Percentiles rank a stretch among this genome's conserved stretches.
These are phyloP conservation scores for Myotis daubentonii DNA, from an alignment of 2,797 vertebrate genomes.

Conservation along the genomic window DNA sequence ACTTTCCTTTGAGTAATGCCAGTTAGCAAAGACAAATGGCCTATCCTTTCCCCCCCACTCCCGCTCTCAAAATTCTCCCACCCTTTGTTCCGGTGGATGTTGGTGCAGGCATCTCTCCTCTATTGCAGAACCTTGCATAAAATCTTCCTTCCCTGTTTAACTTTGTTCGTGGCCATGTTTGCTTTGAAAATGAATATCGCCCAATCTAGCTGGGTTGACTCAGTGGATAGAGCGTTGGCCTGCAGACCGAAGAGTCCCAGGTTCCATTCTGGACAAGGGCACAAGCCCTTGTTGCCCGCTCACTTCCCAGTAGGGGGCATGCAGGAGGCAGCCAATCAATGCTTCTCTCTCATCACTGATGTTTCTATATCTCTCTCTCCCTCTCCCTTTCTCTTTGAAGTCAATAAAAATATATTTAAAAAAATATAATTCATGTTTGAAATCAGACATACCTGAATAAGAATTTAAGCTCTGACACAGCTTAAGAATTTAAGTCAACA, in stretches of 20 bases:
- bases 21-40: background rate
- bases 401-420: too few species aligned
- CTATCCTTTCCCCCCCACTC: too few species aligned
- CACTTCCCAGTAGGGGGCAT: fast-evolving
- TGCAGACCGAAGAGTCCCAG: too few species aligned
- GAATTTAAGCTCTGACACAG: background rate
- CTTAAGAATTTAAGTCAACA: background rate
- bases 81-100: background rate
- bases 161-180: background rate
- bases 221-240: too few species aligned
- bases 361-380: too few species aligned
- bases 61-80: background rate
- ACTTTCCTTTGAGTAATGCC: background rate
- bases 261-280: too few species aligned
- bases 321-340: too few species aligned
- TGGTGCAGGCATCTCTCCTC: background rate
- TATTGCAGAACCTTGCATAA: background rate
- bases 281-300: too few species aligned
- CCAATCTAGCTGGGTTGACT: too few species aligned
- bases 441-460: background rate
- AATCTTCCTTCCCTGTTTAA: background rate
- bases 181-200: background rate
- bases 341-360: too few species aligned
- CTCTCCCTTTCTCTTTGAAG: too few species aligned
- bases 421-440: background rate